These are phyloP conservation scores for Tetramorium alpestre DNA, from an alignment of 1,140 invertebrate species.

Conservation along the genomic window DNA sequence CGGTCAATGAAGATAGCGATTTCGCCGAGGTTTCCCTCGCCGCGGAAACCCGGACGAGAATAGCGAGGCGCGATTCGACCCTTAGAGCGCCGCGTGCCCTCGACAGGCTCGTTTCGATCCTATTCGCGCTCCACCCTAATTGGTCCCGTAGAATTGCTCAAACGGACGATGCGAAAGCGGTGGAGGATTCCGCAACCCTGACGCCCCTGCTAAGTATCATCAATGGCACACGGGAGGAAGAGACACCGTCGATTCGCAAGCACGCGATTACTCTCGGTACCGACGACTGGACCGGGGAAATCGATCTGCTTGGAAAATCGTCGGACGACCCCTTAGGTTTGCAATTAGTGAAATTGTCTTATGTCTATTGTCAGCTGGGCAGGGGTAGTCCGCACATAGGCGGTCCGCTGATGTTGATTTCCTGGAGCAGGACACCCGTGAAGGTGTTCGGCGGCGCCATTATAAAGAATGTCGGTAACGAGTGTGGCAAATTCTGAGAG, in stretches of 20 bases:
- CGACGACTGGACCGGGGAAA: background rate
- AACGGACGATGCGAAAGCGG: background rate
- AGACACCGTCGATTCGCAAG: background rate
- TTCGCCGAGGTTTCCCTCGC: background rate
- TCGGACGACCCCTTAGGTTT: conserved; percentile 79
- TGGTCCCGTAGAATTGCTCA: conserved; percentile 20
- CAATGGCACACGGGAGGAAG: background rate
- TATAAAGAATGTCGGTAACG: conserved; percentile 83
- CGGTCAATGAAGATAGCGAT: background rate
- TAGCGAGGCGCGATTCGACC: background rate
- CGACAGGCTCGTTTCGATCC: background rate
- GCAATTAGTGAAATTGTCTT: conserved; percentile 84
- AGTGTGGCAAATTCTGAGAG: conserved; percentile 85
- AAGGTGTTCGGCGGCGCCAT: conserved; percentile 87
- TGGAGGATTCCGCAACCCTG: background rate
- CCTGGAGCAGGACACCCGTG: conserved; percentile 87
- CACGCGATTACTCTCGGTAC: no score
- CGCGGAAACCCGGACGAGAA: background rate
- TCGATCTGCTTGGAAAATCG: background rate
- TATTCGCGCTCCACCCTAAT: conserved; percentile 18
- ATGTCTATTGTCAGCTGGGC: conserved; percentile 83
- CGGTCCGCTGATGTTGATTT: conserved; percentile 83
- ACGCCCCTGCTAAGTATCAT: background rate
- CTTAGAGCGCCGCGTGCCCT: background rate
- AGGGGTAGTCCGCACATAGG: conserved; percentile 85